These are phyloP conservation scores for Lampris megalopsis DNA, from an alignment of 2,113 vertebrate genomes.

Conservation along the genomic window DNA sequence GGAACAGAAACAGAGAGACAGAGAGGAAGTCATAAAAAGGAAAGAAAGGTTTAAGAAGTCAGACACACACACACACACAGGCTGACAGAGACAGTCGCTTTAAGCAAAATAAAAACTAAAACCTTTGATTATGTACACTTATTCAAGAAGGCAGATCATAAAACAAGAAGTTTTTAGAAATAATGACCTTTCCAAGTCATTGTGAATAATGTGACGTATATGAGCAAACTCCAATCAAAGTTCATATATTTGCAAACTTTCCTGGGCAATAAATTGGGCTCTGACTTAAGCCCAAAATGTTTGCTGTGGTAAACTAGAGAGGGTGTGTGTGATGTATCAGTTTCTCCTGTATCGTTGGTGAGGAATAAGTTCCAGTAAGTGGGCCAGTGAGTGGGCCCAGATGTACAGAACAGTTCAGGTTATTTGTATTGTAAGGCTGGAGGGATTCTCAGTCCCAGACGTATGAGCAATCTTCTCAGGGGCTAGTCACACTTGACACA, in stretches of 20 bases:
- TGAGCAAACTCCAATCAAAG: too few species aligned
- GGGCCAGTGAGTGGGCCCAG: constrained; percentile 67
- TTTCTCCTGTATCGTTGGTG: constrained; percentile 27
- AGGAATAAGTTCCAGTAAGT: constrained; percentile 65
- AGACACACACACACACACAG: not conserved
- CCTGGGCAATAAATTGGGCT: too few species aligned
- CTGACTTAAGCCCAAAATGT: constrained; percentile 8
- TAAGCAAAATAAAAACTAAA: not conserved
- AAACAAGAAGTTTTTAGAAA: not conserved
- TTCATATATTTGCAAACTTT: too few species aligned
- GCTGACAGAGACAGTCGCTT: not conserved
- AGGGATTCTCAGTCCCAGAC: constrained; percentile 57
- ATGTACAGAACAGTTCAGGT: constrained; percentile 55
- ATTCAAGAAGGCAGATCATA: not conserved
- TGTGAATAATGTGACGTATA: too few species aligned
- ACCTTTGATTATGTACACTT: not conserved
- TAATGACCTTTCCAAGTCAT: too few species aligned
- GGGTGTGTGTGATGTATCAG: not conserved
- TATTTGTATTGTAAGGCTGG: constrained; percentile 47
- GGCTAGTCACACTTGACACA: constrained; percentile 67
- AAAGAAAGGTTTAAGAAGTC: not conserved
- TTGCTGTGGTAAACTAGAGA: not conserved
- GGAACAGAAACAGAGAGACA: not conserved
- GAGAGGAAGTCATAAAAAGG: not conserved
- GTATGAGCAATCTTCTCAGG: constrained; percentile 72